These are phyloP conservation scores for Triplophysa tibetana DNA, from an alignment of 2,113 vertebrate genomes.

Conservation along the genomic window DNA sequence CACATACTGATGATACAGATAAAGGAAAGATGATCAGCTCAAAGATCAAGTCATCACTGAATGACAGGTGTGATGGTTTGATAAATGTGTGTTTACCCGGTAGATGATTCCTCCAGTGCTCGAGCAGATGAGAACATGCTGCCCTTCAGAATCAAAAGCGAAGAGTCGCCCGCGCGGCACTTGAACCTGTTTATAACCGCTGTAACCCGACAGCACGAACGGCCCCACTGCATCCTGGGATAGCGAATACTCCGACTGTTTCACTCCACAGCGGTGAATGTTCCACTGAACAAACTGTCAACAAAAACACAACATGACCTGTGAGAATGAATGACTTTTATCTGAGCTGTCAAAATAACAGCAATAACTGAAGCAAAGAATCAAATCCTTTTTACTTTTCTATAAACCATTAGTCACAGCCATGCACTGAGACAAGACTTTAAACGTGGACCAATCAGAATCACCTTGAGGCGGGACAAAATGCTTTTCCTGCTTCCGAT, in stretches of 20 bases:
- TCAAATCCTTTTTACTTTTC: too few species aligned
- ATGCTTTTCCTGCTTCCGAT: too few species aligned
- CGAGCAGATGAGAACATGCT: conserved; percentile 92
- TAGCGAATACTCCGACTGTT: conserved; percentile 84
- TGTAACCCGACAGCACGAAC: conserved; percentile 93
- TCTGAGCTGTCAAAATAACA: too few species aligned
- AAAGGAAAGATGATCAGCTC: too few species aligned
- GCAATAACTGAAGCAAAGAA: too few species aligned
- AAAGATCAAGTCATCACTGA: too few species aligned
- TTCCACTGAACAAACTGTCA: conserved; percentile 97
- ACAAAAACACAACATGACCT: conserved; percentile 21
- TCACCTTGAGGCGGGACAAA: too few species aligned
- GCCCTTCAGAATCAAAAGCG: conserved; percentile 95
- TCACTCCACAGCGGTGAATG: conserved; percentile 93
- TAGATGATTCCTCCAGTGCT: conserved; percentile 86
- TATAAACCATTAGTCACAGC: too few species aligned
- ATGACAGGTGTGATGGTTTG: background rate
- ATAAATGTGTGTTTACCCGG: conserved; percentile 70
- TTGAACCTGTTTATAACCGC: conserved; percentile 96
- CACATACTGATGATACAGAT: background rate
- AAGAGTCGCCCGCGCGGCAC: conserved; percentile 90
- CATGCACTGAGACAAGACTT: too few species aligned
- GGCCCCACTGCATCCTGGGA: conserved; percentile 90
- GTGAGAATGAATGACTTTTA: background rate
- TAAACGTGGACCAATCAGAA: too few species aligned